Base-by-base conservation (phyloP, 1,140 invertebrate genomes). In the Diprion similis region DNA sequence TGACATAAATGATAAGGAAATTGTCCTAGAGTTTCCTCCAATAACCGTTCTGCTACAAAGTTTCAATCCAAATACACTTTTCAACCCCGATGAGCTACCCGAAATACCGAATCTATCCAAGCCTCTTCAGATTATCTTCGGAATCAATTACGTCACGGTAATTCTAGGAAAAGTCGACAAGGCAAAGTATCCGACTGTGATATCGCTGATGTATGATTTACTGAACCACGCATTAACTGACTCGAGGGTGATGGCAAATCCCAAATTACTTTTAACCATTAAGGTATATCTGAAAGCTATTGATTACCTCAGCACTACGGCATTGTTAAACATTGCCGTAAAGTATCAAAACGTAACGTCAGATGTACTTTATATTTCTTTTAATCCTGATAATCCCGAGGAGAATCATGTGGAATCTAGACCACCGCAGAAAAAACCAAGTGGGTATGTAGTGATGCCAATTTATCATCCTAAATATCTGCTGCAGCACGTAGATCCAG, bases 401-500 rank as follows among this genome's bases (percentile, higher is more conserved):
- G 15, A 48, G 10, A 71, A n/a, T 68, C 18, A 47, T 47, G n/a
- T 76, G 17, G 68, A 59, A 6, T 10, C 17, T 13, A 10, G 7
- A 51, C 72, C 72, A 73, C 75, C 75, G 11, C 17, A 46, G 7
- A 45, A 17, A 46, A 15, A 17, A 3, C 51, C 73, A 13, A 10
- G n/a, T 9, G 66, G 66, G 18, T 65, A 37, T 10, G 13, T 78
- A 18, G 74, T 68, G 7, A 6, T 78, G 45, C 77, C 77, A 59
- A 45, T 78, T 11, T 47, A 75, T 10, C 74, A 75, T 78, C 77
- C 77, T 17, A 75, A 77, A 68, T 4, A 48, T 46, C 75, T 68
- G 73, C 18, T 77, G 1, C 46, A 70, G 17, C 51, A 75, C 18
- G 10, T 78, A 18, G 73, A 77, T 70, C 46, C 65, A 46, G 48